phyloP scores from a whole-genome alignment of 2,113 vertebrate species.

The Elgaria multicarinata region DNA sequence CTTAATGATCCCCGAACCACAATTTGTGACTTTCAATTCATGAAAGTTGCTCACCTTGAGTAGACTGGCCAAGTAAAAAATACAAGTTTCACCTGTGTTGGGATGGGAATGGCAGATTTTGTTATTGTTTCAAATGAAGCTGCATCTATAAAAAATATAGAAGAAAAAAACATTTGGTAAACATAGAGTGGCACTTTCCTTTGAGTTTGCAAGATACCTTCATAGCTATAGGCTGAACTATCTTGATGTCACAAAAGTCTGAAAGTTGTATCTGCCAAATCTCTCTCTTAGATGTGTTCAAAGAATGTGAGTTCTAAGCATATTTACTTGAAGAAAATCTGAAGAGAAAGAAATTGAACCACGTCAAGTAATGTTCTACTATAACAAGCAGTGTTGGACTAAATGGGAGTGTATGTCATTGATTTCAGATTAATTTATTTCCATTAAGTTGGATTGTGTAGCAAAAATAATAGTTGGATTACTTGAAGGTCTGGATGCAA shows the following conservation, averaged over 20 bases:
- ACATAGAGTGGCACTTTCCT: neutral
- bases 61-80: neutral
- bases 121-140: too few relatives aligned
- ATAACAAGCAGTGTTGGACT: too few relatives aligned
- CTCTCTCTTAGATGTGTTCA: neutral
- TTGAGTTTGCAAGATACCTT: neutral
- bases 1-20: too few relatives aligned
- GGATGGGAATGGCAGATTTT: neutral
- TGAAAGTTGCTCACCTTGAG: neutral
- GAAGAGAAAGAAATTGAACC: neutral
- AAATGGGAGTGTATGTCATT: too few relatives aligned
- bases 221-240: neutral
- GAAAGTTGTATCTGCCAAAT: neutral
- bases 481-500: neutral
- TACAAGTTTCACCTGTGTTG: neutral
- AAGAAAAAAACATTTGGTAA: too few relatives aligned
- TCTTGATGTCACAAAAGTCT: neutral
- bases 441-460: neutral
- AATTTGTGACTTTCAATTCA: neutral
- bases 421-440: too few relatives aligned
- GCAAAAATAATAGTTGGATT: neutral
- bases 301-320: neutral
- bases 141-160: too few relatives aligned
- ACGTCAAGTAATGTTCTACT: too few relatives aligned
- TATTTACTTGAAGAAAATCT: neutral